Base-by-base conservation (phyloP, 2,888 invertebrate species). In the Thyatira batis region DNA sequence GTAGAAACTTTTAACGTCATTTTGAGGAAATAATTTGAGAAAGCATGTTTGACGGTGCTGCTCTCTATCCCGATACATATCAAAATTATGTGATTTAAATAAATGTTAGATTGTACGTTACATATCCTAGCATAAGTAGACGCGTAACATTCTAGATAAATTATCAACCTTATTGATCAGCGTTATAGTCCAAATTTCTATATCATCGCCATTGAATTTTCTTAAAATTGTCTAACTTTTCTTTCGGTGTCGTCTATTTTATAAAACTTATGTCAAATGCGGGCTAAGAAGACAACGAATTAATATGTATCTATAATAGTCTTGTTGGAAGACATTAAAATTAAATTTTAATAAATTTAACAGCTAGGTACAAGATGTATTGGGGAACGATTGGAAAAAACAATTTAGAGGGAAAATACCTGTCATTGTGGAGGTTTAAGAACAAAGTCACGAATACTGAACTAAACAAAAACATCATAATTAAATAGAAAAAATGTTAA, bases 211-310 rank as follows among this genome's bases (percentile, higher is more conserved):
- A 58, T 50, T 69, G 65, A 66, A 65, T 65, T 68, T 61, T 61
- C 60, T 62, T n/a, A 55, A 63, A 65, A 65, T 75, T 17, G 17
- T 39, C 39, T 17, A 6, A 39, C 33, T 11, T 8, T 39, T 39
- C 8, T 39, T 39, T 39, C 67, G 58, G 57, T 68, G 69, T 74
- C 58, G 68, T 70, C 55, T 63, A 57, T 69, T 61, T 73, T 55
- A 64, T 71, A 63, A 73, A 85, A 85, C 89, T 90, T 89, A 80
- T 89, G 89, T 85, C 90, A 89, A 89, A 90, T 89, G 89, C 89
- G 85, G 90, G 91, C 90, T 87, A 85, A 71, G 64, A 67, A 76
- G 78, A 90, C 90, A 90, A 90, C 90, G 90, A 90, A 89, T 87
- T 85, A 86, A 54, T 70, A 61, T 73, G 61, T 71, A 73, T 49